Evolutionary conservation across 2,113 vertebrate genomes (phyloP), one percentile per base, ranked within the genome.

Genomic region (Muscicapa adusta): DNA sequence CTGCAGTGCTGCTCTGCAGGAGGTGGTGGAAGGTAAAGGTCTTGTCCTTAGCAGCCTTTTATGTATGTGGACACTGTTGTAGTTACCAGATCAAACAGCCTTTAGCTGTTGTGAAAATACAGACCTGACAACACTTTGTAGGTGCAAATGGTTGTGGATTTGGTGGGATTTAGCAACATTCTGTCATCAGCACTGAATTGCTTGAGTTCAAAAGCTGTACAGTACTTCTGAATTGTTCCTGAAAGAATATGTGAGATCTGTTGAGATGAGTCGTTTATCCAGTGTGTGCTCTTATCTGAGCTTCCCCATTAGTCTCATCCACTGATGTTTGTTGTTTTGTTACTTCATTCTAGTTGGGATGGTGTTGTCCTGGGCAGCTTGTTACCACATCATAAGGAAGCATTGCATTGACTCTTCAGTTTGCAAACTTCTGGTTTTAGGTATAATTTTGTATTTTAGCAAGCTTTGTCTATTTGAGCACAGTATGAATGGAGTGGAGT

Each of bases 131-230:
- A 86, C 5, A 7, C 61, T 92, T 78, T 61, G 88, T 94, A 86
- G 79, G 80, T 89, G 73, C 61, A 95, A 78, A 45, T 80, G 48
- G 23, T 63, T 91, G 68, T 91, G 95, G 76, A 12, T 86, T 95
- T 94, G 51, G 68, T 90, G 75, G 68, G 72, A 77, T 92, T 82
- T 51, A 83, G 42, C 38, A 77, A 18, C 8, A 6, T 66, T 83
- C 48, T 77, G 50, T 83, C 83, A 80, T 76, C 70, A 91, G 60
- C 63, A 25, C 25, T 75, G 53, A 79, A 88, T 22, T 90, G 71
- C 53, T 76, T 28, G 60, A 89, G 80, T 92, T 95, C 77, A 95
- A 95, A 96, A 94, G 80, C 76, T 92, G 8, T 42, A 56, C 66
- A 43, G 47, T 63, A 47, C 60, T 94, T 54, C 45, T 88, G 60